Percentiles rank a stretch among this genome's conserved stretches.
Conservation (phyloP, 2,113 vertebrate species). For the Mormoops blainvillei region DNA sequence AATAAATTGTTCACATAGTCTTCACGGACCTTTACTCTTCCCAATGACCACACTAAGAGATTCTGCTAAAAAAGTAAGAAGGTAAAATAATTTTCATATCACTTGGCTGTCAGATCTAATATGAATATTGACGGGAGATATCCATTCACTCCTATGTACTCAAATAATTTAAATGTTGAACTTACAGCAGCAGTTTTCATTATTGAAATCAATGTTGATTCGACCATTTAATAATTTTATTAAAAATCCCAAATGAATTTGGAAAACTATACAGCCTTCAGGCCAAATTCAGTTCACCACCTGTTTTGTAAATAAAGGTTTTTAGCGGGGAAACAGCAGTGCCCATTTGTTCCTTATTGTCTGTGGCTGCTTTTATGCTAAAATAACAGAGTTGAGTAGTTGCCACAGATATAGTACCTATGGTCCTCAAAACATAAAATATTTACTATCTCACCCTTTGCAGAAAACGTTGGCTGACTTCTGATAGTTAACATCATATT, state of each 20-base stretch:
- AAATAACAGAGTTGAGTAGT: not conserved
- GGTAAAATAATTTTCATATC: not conserved
- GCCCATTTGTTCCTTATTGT: not conserved
- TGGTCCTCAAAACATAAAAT: not conserved
- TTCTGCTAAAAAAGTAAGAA: not conserved
- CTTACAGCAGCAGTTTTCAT: not conserved
- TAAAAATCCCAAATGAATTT: not conserved
- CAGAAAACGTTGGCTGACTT: not conserved
- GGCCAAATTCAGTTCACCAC: not conserved
- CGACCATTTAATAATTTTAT: not conserved
- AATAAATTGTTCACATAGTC: not conserved
- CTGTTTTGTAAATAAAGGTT: constrained; percentile 9
- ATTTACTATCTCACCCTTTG: not conserved
- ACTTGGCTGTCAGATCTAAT: not conserved
- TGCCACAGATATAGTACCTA: not conserved
- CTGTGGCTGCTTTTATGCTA: not conserved
- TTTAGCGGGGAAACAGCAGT: not conserved
- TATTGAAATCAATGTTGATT: not conserved
- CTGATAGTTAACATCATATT: not conserved
- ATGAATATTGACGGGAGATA: not conserved
- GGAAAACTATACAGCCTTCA: not conserved
- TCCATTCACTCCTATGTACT: not conserved
- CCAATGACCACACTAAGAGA: not conserved
- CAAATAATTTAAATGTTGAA: not conserved
- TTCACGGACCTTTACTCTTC: not conserved